Evolutionary conservation across 1,140 invertebrate genomes (phyloP).

Genomic region (Hesperophylax magnus): DNA sequence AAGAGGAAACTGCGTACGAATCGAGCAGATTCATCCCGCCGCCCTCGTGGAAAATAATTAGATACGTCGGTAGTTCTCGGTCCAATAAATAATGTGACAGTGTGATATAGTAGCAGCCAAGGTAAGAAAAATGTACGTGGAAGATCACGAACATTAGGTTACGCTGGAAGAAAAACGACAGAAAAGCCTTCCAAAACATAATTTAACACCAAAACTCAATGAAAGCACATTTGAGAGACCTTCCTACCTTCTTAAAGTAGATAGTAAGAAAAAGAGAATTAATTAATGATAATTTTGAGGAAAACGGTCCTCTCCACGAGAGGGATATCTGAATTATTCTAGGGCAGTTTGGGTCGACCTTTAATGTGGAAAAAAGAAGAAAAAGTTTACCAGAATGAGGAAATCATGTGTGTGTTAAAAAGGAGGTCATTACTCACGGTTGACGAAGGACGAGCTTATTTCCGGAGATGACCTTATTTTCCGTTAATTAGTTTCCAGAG

Average conservation of each 20-base stretch:
- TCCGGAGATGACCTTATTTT: constrained; percentile 34
- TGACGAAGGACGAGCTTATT: constrained; percentile 37
- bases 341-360: not conserved
- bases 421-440: constrained; percentile 21
- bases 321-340: not conserved
- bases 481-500: constrained; percentile 22
- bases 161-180: too few relatives aligned
- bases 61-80: too few relatives aligned
- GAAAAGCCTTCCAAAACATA: too few relatives aligned
- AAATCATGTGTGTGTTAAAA: constrained; percentile 25
- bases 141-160: too few relatives aligned
- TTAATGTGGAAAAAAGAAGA: constrained; percentile 18
- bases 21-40: too few relatives aligned
- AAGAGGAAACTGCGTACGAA: too few relatives aligned
- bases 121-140: too few relatives aligned
- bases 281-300: not conserved
- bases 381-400: constrained; percentile 6
- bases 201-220: too few relatives aligned
- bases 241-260: not conserved
- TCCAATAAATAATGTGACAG: too few relatives aligned
- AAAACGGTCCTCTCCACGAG: not conserved
- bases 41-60: too few relatives aligned
- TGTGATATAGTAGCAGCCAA: too few relatives aligned
- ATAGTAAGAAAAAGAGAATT: not conserved
- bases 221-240: not conserved